Percentiles rank a stretch among this genome's conserved stretches.
phyloP scores from a whole-genome alignment of 1,140 invertebrate species.

The Augochlora pura region DNA sequence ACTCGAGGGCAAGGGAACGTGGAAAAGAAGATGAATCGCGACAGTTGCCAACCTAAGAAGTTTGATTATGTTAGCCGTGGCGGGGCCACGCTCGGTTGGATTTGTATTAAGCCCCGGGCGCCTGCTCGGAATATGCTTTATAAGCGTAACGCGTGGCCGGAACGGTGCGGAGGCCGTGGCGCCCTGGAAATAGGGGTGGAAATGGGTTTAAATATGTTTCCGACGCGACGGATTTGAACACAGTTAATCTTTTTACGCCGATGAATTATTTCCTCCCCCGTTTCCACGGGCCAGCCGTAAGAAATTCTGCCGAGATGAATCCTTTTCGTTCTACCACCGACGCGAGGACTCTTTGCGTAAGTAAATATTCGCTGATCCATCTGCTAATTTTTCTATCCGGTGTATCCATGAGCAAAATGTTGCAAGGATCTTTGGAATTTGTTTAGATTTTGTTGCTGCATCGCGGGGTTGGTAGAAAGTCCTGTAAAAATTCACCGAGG shows the following conservation, averaged over 20 bases:
- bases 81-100: slow-evolving; percentile 38
- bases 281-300: not conserved
- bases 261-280: not conserved
- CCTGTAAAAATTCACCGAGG: too few species aligned
- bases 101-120: slow-evolving; percentile 35
- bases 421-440: too few species aligned
- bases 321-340: too few species aligned
- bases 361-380: too few species aligned
- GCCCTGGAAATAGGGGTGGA: slow-evolving; percentile 13
- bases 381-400: too few species aligned
- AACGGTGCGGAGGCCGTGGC: not conserved
- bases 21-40: slow-evolving; percentile 51
- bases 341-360: too few species aligned
- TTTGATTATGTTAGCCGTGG: slow-evolving; percentile 47
- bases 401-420: too few species aligned
- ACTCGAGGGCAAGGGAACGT: slow-evolving; percentile 33
- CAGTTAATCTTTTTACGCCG: slow-evolving; percentile 11
- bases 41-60: slow-evolving; percentile 49
- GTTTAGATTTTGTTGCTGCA: too few species aligned
- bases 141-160: slow-evolving; percentile 30
- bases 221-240: slow-evolving; percentile 5
- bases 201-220: slow-evolving; percentile 3
- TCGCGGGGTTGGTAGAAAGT: too few species aligned
- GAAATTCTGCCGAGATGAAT: not conserved
- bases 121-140: slow-evolving; percentile 33